phyloP scores from a whole-genome alignment of 2,113 vertebrate genomes.

The Corvus moneduloides region DNA sequence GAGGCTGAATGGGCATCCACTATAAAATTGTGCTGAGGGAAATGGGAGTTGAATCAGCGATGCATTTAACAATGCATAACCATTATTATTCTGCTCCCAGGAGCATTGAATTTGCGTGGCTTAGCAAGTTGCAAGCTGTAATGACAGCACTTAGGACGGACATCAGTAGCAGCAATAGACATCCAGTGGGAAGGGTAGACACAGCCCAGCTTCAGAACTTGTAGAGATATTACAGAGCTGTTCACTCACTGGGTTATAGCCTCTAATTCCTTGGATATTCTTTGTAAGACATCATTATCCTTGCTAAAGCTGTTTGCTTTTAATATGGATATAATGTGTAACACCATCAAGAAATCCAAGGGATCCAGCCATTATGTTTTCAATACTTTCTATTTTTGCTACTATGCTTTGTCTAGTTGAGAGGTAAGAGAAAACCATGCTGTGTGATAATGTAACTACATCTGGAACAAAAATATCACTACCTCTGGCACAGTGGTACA shows the following conservation, averaged over 20 bases:
- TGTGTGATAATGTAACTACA: background rate
- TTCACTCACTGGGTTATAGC: slow-evolving; percentile 25
- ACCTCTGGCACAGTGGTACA: background rate
- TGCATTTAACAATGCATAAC: background rate
- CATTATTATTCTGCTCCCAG: slow-evolving; percentile 50
- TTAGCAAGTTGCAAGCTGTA: slow-evolving; percentile 47
- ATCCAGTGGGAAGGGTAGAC: background rate
- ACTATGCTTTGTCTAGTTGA: background rate
- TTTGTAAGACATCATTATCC: slow-evolving; percentile 45
- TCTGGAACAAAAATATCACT: background rate
- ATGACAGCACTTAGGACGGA: slow-evolving; percentile 4
- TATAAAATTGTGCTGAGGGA: slow-evolving; percentile 26
- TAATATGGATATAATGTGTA: slow-evolving; percentile 36
- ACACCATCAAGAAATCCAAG: slow-evolving; percentile 22
- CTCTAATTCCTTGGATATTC: slow-evolving; percentile 25
- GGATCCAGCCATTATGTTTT: slow-evolving; percentile 36
- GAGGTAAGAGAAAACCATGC: background rate
- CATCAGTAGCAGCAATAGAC: background rate
- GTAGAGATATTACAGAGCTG: background rate
- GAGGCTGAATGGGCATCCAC: slow-evolving; percentile 29
- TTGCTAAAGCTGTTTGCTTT: slow-evolving; percentile 46
- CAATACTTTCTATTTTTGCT: background rate
- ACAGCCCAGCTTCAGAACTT: background rate
- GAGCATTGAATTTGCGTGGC: slow-evolving; percentile 54
- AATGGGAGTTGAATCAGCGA: slow-evolving; percentile 55